Base-by-base conservation (phyloP, 2,113 vertebrate genomes). In the Alaudala cheleensis region DNA sequence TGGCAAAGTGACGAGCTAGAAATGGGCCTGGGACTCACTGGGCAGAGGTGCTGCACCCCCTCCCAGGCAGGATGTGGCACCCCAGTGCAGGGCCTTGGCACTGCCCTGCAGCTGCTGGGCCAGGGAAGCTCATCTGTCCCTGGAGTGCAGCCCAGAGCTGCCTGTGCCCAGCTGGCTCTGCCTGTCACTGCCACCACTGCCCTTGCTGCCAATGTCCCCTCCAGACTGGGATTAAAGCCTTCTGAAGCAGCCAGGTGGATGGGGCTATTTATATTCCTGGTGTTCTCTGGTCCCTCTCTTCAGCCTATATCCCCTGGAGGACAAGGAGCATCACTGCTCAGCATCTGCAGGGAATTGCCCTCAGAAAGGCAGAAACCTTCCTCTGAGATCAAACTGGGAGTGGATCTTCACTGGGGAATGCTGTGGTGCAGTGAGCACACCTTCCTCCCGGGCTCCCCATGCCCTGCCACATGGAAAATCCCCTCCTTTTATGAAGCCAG, bases 161-260 rank as follows among this genome's bases (percentile, higher is more conserved):
- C 86, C 87, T 92, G 64, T 8, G 44, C 17, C 88, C 97, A 97
- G 84, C 97, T 98, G 98, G 79, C 44, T 19, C 96, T 94, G 97
- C 72, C 95, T 40, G 70, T 98, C 97, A 95, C 69, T 18, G 81
- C 5, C 10, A 62, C 14, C 58, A 5, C 89, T 54, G 45, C 39
- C 64, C 60, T 69, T 39, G 88, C 40, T 81, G 58, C 81, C 47
- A 26, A 5, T 42, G 22, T 60, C 18, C 29, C 54, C 39, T 84
- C 65, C 79, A 76, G n/a, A 37, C 37, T 31, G 66, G 64, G 44
- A 73, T 70, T 89, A 72, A 33, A 73, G 53, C 83, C 49, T 81
- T 66, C 72, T 4, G 9, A 40, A 74, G 69, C 81, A 92, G 79
- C 26, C 88, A 31, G 80, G 53, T 44, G 69, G 66, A 83, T 1